phyloP scores from a whole-genome alignment of 2,113 vertebrate species.

The Notothenia coriiceps region DNA sequence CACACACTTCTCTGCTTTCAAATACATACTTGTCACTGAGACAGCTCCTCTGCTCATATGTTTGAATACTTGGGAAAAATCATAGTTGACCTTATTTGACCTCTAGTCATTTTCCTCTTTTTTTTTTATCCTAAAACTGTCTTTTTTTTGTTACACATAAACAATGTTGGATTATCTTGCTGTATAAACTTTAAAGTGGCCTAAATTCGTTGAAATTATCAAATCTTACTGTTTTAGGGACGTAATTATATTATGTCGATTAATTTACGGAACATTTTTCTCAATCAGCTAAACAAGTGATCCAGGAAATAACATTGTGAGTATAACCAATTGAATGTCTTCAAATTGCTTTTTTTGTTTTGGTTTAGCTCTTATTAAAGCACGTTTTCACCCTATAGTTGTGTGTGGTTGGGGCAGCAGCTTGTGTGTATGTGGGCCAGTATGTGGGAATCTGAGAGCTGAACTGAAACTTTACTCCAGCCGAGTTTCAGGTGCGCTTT shows the following conservation, averaged over 20 bases:
- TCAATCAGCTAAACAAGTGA: neutral
- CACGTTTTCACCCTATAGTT: neutral
- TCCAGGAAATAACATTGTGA: no score
- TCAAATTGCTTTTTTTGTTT: neutral
- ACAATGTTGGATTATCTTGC: neutral
- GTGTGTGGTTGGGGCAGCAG: neutral
- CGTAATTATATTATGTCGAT: neutral
- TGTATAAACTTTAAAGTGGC: neutral
- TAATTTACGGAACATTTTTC: neutral
- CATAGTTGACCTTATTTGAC: neutral
- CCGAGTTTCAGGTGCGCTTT: slow-evolving; percentile 58
- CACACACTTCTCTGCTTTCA: neutral
- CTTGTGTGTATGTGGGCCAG: neutral
- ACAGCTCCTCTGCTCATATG: neutral
- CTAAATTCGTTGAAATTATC: neutral
- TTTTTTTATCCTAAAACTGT: neutral
- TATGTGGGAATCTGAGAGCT: slow-evolving; percentile 54
- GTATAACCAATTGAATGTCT: no score
- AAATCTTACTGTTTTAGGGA: neutral
- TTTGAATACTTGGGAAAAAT: neutral
- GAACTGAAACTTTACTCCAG: slow-evolving; percentile 32
- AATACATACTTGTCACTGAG: neutral
- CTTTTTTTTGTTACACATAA: neutral
- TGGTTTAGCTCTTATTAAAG: neutral
- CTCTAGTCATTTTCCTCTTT: neutral